Base-by-base conservation (phyloP, 2,888 invertebrate species). In the Microplitis deprimator region DNA sequence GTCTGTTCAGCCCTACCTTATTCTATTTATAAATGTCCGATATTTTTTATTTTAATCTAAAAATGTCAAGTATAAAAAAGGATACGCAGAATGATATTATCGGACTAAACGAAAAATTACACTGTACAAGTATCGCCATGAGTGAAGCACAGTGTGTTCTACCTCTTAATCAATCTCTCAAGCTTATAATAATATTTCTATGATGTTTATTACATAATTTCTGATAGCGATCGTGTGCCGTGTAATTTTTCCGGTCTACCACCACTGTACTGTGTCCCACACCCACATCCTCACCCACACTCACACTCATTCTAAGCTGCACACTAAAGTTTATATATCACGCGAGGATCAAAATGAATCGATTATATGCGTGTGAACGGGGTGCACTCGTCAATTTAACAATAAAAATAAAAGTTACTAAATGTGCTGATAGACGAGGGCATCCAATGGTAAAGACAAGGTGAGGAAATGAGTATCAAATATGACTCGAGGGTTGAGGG, bases 71-170 rank as follows among this genome's bases (percentile, higher is more conserved):
- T 29, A 29, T 29, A 69, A 73, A 62, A 39, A 67, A 65, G 29
- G 50, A 17, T 40, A 60, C 61, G 41, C 76, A 39, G 39, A 78
- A 39, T 77, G 80, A 80, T 80, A 68, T 79, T 78, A 82, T 81
- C 81, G 64, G 73, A 73, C 79, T 80, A 82, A 82, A 82, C 82
- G 81, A 81, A 80, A 81, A 81, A 80, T 82, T 82, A 82, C 81
- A 78, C 77, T 77, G 64, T 61, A 71, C 38, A 72, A 75, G 72
- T 77, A 76, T 70, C 71, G 72, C 68, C 68, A n/a, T 20, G 39
- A 62, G 69, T 20, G 16, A 60, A 71, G 70, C 75, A 41, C 68
- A 76, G 68, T 29, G 29, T 64, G 41, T 68, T 72, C 62, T 73
- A 78, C 75, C 73, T 78, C 78, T 77, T 74, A 71, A 79, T 81